phyloP scores from a whole-genome alignment of 1,140 invertebrate species.

The Drosophila guanche region DNA sequence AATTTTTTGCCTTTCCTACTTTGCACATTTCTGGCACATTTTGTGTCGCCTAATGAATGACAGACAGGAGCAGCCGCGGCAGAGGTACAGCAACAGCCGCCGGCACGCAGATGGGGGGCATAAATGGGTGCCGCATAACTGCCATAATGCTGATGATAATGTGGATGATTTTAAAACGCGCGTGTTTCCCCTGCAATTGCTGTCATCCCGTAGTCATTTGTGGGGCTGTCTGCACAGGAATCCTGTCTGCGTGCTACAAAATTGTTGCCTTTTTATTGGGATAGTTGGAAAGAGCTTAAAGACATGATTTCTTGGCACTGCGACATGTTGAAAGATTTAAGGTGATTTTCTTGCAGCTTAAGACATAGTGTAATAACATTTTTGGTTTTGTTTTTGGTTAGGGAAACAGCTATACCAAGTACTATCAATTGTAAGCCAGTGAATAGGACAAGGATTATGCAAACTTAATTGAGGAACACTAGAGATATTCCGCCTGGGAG shows the following conservation, averaged over 20 bases:
- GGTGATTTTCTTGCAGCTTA: too few species aligned
- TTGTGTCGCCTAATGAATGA: constrained; percentile 73
- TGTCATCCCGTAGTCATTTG: constrained; percentile 74
- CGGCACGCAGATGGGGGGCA: constrained; percentile 14
- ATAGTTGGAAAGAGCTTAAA: constrained; percentile 2
- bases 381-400: too few species aligned
- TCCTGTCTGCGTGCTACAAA: constrained; percentile 24
- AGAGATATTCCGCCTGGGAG: too few species aligned
- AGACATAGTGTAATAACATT: too few species aligned
- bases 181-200: constrained; percentile 75
- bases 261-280: constrained; percentile 34
- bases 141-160: constrained; percentile 80
- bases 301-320: too few species aligned
- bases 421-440: too few species aligned
- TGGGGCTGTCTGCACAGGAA: constrained; percentile 15
- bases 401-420: too few species aligned
- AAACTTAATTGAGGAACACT: too few species aligned
- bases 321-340: too few species aligned
- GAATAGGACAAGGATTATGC: too few species aligned
- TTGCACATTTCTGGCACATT: constrained; percentile 67
- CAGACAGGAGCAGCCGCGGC: constrained; percentile 41
- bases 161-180: constrained; percentile 78
- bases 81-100: constrained; percentile 50
- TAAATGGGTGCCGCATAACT: constrained; percentile 62
- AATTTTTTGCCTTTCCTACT: constrained; percentile 33